Percentiles rank a stretch among this genome's conserved stretches.
These are phyloP conservation scores for Zygothrica quintamaculata DNA, from an alignment of 2,888 invertebrate species.

Conservation along the genomic window DNA sequence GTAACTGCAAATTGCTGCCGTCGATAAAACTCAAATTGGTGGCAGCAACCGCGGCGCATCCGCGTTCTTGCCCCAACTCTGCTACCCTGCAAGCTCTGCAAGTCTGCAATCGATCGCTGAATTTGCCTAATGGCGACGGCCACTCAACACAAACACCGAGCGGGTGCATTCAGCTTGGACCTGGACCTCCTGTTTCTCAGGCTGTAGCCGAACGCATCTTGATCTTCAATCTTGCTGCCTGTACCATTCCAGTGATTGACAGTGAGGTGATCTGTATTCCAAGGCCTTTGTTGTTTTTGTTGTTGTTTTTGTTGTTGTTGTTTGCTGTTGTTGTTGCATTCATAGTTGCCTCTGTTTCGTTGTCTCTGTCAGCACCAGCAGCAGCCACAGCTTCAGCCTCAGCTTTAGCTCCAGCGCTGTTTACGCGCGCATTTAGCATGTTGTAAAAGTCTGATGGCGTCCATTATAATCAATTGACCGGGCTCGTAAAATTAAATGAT, in stretches of 20 bases:
- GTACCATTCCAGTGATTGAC: slow-evolving; percentile 63
- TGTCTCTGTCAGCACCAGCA: background rate
- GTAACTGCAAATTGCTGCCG: slow-evolving; percentile 83
- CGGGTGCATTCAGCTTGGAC: slow-evolving; percentile 23
- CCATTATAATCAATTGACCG: slow-evolving; percentile 85
- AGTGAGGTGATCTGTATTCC: slow-evolving; percentile 48
- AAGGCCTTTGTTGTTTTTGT: slow-evolving; percentile 19
- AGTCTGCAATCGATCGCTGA: slow-evolving; percentile 73
- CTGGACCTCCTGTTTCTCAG: slow-evolving; percentile 16
- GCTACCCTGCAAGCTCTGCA: too few relatives aligned
- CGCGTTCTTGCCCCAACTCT: slow-evolving; percentile 61
- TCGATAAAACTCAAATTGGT: slow-evolving; percentile 78
- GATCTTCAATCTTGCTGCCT: slow-evolving; percentile 56
- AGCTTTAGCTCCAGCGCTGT: slow-evolving; percentile 48
- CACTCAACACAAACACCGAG: slow-evolving; percentile 79
- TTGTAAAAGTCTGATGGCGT: slow-evolving; percentile 84
- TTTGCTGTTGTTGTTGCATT: background rate
- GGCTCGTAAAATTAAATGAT: slow-evolving; percentile 85
- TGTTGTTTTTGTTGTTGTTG: background rate
- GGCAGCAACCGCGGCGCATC: slow-evolving; percentile 54
- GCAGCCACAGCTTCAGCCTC: background rate
- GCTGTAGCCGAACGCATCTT: slow-evolving; percentile 42
- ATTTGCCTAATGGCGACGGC: slow-evolving; percentile 82
- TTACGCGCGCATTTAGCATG: slow-evolving; percentile 83
- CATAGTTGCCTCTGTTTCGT: too few relatives aligned